Base-by-base conservation (phyloP, 2,888 invertebrate genomes). In the Amiota communis region DNA sequence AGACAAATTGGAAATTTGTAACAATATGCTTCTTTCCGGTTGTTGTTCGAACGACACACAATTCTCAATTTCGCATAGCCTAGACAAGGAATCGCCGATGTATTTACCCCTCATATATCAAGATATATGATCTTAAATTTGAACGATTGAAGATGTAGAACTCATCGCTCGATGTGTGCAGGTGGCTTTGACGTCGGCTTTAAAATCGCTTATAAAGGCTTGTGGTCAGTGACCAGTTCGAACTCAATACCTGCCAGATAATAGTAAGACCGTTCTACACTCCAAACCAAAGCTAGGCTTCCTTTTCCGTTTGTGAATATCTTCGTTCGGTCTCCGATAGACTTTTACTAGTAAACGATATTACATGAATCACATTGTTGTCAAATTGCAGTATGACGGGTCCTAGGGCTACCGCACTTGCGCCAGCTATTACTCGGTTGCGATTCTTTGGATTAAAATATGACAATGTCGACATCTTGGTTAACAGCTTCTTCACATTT, bases 331-430 rank as follows among this genome's bases (percentile, higher is more conserved):
- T 81, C 8, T 78, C 87, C 53, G 83, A 82, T 57, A 87, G 81
- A 73, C 79, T 88, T 78, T 78, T 81, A 61, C 88, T 23, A 23
- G 23, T 3, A 78, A 87, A 90, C 3, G 82, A 83, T 47, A 90
- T 88, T 2, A 74, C 11, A 79, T 78, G 0, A 78, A 82, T n/a
- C 75, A 71, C 0, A n/a, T n/a, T n/a, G n/a, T 64, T 8, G n/a
- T 80, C 70, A 4, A 74, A 73, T 72, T 69, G 69, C 47, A 61
- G 23, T 23, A 2, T 23, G 36, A 72, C 72, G 53, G 72, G 20
- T 17, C 23, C 57, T 59, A 87, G 59, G 0, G 77, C 86, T 6
- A 85, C 85, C 8, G 86, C 83, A 47, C 84, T 86, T n/a, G 86
- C n/a, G n/a, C n/a, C n/a, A n/a, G n/a, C n/a, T n/a, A n/a, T n/a